Percentiles rank a stretch among this genome's conserved stretches.
These are phyloP conservation scores for Chrysolina haemoptera DNA, from an alignment of 2,888 invertebrate species.

Conservation along the genomic window DNA sequence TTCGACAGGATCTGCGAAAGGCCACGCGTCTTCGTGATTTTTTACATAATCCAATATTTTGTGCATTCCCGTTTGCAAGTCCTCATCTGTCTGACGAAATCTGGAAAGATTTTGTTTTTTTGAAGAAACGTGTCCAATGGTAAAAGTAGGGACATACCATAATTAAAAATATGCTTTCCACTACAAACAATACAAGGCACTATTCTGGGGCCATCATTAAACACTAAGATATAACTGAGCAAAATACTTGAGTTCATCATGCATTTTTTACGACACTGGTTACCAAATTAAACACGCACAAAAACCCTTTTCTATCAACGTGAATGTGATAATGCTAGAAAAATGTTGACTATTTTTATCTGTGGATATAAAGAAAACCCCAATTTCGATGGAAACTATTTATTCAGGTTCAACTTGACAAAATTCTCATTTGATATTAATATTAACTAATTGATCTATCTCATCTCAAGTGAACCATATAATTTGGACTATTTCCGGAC, in stretches of 20 bases:
- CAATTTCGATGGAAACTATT: not conserved
- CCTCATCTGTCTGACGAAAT: conserved; percentile 87
- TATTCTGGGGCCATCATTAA: not conserved
- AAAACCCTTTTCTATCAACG: too few relatives aligned
- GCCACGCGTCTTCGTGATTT: conserved; percentile 94
- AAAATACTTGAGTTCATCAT: not conserved
- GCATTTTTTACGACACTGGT: not conserved
- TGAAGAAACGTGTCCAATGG: not conserved
- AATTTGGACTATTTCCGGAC: conserved; percentile 6
- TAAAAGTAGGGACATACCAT: not conserved
- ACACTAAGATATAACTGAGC: not conserved
- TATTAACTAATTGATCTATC: not conserved
- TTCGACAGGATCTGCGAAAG: conserved; percentile 93
- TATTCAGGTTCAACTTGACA: conserved; percentile 3
- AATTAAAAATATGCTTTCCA: not conserved
- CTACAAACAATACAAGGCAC: not conserved
- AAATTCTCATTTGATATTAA: not conserved
- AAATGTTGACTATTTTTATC: too few relatives aligned
- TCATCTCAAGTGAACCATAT: not conserved
- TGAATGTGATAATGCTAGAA: too few relatives aligned
- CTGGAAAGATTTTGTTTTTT: conserved; percentile 65
- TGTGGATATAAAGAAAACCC: not conserved
- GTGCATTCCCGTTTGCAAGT: conserved; percentile 91
- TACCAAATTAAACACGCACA: not conserved
- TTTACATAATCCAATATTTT: conserved; percentile 91